These are phyloP conservation scores for Toxostoma redivivum DNA, from an alignment of 2,113 vertebrate species.

Conservation along the genomic window DNA sequence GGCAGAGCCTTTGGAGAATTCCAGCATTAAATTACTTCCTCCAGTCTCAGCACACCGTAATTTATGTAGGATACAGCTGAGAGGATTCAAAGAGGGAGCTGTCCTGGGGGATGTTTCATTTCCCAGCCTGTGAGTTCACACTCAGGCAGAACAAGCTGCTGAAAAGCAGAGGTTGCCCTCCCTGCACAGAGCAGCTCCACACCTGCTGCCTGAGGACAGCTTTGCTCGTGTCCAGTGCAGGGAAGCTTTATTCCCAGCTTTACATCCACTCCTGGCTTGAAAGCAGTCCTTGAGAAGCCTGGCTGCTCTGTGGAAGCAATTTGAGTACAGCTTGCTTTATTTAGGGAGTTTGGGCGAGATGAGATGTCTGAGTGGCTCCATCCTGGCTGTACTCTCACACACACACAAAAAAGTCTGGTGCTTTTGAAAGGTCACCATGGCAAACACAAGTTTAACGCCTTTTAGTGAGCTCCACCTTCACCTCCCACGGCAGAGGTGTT, in stretches of 20 bases:
- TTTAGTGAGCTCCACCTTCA: not conserved
- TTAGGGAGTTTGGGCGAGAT: not conserved
- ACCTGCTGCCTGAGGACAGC: constrained; percentile 12
- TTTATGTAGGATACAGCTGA: constrained; percentile 14
- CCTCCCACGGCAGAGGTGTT: not conserved
- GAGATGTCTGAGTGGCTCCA: not conserved
- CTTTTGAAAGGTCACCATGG: not conserved
- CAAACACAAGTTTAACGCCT: not conserved
- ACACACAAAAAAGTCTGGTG: too few relatives aligned
- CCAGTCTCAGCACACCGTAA: not conserved
- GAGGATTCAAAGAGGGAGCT: constrained; percentile 33
- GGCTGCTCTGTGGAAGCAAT: not conserved
- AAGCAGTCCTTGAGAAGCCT: not conserved
- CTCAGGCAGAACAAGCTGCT: not conserved
- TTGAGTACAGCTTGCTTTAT: not conserved
- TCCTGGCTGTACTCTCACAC: not conserved
- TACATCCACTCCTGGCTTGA: not conserved
- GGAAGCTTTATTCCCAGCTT: not conserved
- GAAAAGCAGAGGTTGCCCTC: not conserved
- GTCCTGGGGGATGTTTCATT: constrained; percentile 41
- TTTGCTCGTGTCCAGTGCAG: not conserved
- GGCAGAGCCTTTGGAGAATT: not conserved
- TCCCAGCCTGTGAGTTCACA: constrained; percentile 6
- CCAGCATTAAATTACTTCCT: constrained; percentile 47
- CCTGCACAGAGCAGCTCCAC: not conserved